These are phyloP conservation scores for Glandiceps talaboti DNA, from an alignment of 53 echinoderm and acorn worm species.

Conservation along the genomic window DNA sequence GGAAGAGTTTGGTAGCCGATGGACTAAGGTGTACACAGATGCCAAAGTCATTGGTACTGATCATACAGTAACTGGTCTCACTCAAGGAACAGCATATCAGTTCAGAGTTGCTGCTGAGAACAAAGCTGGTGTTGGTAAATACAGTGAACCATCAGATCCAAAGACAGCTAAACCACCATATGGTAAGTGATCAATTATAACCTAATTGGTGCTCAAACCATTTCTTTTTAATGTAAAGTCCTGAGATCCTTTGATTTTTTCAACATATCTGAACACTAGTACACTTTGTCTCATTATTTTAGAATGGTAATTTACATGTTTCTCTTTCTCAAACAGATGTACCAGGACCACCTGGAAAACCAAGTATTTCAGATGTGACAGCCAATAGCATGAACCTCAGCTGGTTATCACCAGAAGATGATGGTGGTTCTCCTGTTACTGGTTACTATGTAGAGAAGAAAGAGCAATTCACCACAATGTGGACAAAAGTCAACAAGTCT, in stretches of 20 bases:
- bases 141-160: conserved; percentile 72
- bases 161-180: conserved; percentile 48
- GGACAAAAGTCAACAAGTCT: conserved; percentile 2
- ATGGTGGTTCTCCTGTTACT: conserved; percentile 11
- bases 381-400: conserved; percentile 1
- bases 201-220: too few species aligned
- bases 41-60: conserved; percentile 62
- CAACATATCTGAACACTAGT: too few species aligned
- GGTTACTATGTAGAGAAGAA: conserved; percentile 8
- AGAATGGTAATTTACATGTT: too few species aligned
- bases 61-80: conserved; percentile 78
- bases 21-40: conserved; percentile 89
- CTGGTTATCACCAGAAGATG: conserved; percentile 3
- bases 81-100: conserved; percentile 68
- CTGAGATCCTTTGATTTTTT: too few species aligned
- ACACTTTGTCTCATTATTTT: too few species aligned
- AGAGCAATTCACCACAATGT: neutral
- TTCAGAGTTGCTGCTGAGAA: conserved; percentile 89
- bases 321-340: neutral
- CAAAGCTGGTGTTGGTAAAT: conserved; percentile 72
- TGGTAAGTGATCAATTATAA: too few species aligned
- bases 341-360: conserved; percentile 27
- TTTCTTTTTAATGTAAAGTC: too few species aligned
- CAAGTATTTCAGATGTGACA: conserved; percentile 7
- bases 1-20: conserved; percentile 64